Percentiles rank a stretch among this genome's conserved stretches.
phyloP scores from a whole-genome alignment of 2,888 invertebrate genomes.

The Thecophora atra region DNA sequence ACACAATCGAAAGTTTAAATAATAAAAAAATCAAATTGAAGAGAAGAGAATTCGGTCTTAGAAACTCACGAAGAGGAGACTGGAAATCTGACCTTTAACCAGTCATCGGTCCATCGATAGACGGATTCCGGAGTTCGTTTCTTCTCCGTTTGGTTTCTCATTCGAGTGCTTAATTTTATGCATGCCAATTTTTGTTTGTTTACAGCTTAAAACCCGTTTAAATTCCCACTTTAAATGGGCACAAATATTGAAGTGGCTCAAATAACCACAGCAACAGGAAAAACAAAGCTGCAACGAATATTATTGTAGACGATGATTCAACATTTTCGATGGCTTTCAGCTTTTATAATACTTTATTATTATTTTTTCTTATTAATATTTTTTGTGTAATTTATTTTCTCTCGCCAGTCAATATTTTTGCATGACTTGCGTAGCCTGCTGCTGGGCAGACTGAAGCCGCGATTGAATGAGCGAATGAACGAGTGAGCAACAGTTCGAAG shows the following conservation, averaged over 20 bases:
- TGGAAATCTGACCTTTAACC: too few relatives aligned
- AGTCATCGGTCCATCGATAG: too few relatives aligned
- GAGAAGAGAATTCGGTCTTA: too few relatives aligned
- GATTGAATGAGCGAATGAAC: background rate
- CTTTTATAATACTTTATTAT: slow-evolving; percentile 9
- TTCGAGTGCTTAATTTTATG: background rate
- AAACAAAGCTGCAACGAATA: background rate
- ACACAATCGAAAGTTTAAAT: too few relatives aligned
- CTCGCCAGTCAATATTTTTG: too few relatives aligned
- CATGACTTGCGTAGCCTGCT: too few relatives aligned
- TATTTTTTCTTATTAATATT: background rate
- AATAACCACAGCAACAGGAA: background rate
- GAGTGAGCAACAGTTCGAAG: background rate
- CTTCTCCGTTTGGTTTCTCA: too few relatives aligned
- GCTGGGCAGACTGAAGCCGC: too few relatives aligned
- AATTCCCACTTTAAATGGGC: background rate
- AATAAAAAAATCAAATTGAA: too few relatives aligned
- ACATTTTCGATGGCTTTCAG: slow-evolving; percentile 15
- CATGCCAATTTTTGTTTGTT: background rate
- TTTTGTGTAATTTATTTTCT: background rate
- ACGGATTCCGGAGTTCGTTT: too few relatives aligned
- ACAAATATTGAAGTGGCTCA: background rate
- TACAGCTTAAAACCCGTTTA: background rate
- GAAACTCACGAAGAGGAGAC: too few relatives aligned
- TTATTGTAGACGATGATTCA: slow-evolving; percentile 16